Evolutionary conservation across 2,113 vertebrate species (phyloP).

Genomic region (Penelope pileata): DNA sequence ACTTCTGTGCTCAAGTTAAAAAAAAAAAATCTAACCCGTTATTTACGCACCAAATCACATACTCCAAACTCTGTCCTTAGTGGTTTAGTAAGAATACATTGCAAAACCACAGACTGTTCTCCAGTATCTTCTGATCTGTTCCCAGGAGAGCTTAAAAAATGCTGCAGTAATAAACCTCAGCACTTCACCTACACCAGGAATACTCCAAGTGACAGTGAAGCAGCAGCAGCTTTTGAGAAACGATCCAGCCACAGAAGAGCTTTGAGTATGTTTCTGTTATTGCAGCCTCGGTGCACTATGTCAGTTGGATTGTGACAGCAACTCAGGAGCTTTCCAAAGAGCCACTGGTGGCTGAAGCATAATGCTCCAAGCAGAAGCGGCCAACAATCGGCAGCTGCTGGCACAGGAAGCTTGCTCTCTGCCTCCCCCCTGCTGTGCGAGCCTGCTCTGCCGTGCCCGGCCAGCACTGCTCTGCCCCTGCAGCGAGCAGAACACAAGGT

Average conservation of each 20-base stretch:
- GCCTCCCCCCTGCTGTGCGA: neutral
- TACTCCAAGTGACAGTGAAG: neutral
- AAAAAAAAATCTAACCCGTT: neutral
- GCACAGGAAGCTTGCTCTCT: neutral
- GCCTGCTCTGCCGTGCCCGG: neutral
- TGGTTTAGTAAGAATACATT: neutral
- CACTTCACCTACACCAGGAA: neutral
- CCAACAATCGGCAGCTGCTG: neutral
- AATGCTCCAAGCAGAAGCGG: neutral
- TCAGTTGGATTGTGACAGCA: neutral
- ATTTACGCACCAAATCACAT: too few species aligned
- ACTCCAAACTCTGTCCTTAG: neutral
- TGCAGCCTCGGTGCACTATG: neutral
- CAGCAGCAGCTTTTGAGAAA: neutral
- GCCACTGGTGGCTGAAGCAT: neutral
- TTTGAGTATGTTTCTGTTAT: neutral
- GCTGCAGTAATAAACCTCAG: neutral
- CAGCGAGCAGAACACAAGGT: neutral
- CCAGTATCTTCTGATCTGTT: neutral
- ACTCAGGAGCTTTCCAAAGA: neutral
- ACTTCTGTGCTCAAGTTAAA: too few species aligned
- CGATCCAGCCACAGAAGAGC: neutral
- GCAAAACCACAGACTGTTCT: neutral
- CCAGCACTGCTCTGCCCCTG: neutral
- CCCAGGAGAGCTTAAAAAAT: neutral